Base-by-base conservation (phyloP, 2,797 vertebrate species). In the Bradypodion pumilum region DNA sequence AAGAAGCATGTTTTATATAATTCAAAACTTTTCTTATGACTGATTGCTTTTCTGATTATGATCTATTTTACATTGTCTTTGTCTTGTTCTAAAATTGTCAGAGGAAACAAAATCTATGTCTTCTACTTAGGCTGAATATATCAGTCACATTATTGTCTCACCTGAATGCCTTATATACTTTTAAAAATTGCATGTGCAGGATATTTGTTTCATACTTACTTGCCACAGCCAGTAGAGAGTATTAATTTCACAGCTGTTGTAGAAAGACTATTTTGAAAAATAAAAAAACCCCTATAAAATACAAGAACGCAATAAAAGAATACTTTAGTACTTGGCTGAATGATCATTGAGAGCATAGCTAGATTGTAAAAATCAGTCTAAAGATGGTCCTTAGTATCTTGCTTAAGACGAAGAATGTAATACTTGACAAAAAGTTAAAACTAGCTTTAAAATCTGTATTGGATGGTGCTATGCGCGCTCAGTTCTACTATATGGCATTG, bases 221-320 rank as follows among this genome's bases (percentile, higher is more conserved):
- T 81, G 32, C 84, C 89, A 66, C 44, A 85, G 46, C 81, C 87
- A 85, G n/a, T 7, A 86, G 60, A 13, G 72, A 90, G 91, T 89
- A 13, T 80, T 81, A 88, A 75, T 29, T 72, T n/a, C 68, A 76
- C 68, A 86, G n/a, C 42, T 69, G 0, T 69, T 85, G 69, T 83
- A 49, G 78, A 69, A 79, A 25, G n/a, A 32, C 60, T 66, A 66
- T 37, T 74, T 74, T 74, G 60, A 59, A 69, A 27, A 68, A 42
- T 7, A 25, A 23, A 2, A 69, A 60, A 75, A 9, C 4, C 19
- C n/a, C 52, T 74, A 72, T 44, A 56, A 42, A 7, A 37, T 42
- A 69, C 16, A 73, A 81, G n/a, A 73, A 44, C 32, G 27, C 5
- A 35, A 27, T 29, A 32, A 73, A 59, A 81, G 40, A 62, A 46